A percentile compares a stretch with the other conserved stretches of the same genome.
Evolutionary conservation across 2,888 invertebrate genomes (phyloP).

Genomic region (Lasius fuliginosus): DNA sequence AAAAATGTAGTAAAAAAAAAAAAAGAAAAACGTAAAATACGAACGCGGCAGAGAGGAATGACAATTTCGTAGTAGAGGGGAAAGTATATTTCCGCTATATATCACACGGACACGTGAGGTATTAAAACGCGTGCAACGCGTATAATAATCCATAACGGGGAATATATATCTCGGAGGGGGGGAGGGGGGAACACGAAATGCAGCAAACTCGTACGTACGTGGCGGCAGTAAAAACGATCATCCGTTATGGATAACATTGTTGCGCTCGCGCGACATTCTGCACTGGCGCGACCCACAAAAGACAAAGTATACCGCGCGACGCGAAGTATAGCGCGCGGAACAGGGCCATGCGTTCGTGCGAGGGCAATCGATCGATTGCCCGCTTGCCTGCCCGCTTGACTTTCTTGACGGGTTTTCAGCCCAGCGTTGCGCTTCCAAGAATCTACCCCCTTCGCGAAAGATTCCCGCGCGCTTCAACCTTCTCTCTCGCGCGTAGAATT

Average conservation of each 20-base stretch:
- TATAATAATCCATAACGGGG: slow-evolving; percentile 7
- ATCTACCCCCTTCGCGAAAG: slow-evolving; percentile 40
- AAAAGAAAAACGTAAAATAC: neutral
- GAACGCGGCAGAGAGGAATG: neutral
- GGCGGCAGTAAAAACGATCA: neutral
- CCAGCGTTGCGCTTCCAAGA: slow-evolving; percentile 59
- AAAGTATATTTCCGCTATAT: neutral
- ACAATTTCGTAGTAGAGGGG: neutral
- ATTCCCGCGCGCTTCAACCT: slow-evolving; percentile 14
- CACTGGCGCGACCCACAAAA: slow-evolving; percentile 74
- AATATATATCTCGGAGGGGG: too few species aligned
- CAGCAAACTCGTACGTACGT: slow-evolving; percentile 2
- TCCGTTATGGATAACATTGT: slow-evolving; percentile 60
- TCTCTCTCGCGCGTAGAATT: slow-evolving; percentile 22
- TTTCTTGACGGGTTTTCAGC: slow-evolving; percentile 60
- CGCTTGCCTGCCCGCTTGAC: slow-evolving; percentile 71
- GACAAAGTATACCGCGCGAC: slow-evolving; percentile 71
- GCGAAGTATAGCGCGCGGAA: slow-evolving; percentile 70
- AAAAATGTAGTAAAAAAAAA: neutral
- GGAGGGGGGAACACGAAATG: slow-evolving; percentile 7
- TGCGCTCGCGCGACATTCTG: slow-evolving; percentile 65
- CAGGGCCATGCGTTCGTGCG: slow-evolving; percentile 76
- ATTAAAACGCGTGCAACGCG: neutral
- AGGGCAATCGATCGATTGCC: slow-evolving; percentile 76
- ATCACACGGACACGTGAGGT: slow-evolving; percentile 4